Evolutionary conservation across 92 coral and sea anemone species (phyloP).

Genomic region (Parazoanthus darwini): DNA sequence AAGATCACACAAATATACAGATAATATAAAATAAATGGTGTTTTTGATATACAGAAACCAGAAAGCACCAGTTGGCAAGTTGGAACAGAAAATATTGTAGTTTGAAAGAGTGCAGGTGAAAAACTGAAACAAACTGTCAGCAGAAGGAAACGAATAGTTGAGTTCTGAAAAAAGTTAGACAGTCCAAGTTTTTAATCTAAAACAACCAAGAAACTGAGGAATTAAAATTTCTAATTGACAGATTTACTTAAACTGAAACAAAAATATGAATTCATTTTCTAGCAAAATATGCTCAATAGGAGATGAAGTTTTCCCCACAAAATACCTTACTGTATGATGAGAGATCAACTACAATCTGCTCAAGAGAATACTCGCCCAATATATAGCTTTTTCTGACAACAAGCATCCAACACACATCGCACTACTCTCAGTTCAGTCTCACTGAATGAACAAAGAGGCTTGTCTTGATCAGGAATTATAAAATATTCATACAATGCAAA

Average conservation of each 20-base stretch:
- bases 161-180: background rate
- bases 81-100: background rate
- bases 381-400: background rate
- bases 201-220: background rate
- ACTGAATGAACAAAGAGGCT: conserved; percentile 14
- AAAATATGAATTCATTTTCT: background rate
- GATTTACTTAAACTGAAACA: background rate
- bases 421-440: conserved; percentile 10
- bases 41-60: background rate
- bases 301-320: background rate
- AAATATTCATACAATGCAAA: conserved; percentile 43
- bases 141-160: background rate
- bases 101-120: background rate
- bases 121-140: background rate
- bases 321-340: background rate
- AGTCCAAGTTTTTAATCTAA: background rate
- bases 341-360: background rate
- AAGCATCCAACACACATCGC: background rate
- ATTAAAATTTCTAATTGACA: background rate
- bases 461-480: conserved; percentile 9
- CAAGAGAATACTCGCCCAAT: background rate
- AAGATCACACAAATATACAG: conserved; percentile 28
- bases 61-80: background rate
- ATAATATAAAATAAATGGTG: background rate
- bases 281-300: background rate